phyloP scores from a whole-genome alignment of 1,140 invertebrate species.

The Adoxophyes honmai region DNA sequence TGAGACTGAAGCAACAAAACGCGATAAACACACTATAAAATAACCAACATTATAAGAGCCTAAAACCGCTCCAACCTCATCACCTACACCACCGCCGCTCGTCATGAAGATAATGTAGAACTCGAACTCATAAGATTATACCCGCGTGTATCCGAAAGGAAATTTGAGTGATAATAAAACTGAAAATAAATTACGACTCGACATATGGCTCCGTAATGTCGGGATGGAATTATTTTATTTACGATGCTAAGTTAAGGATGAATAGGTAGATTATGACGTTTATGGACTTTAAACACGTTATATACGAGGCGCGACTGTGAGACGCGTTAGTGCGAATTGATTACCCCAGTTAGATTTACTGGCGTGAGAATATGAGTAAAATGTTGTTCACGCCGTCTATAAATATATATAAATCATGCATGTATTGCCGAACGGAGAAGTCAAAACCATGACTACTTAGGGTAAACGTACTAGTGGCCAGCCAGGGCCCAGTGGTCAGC shows the following conservation, averaged over 20 bases:
- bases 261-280: constrained; percentile 14
- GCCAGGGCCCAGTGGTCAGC: no score
- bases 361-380: no score
- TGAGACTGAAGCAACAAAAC: no score
- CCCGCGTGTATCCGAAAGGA: constrained; percentile 12
- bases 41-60: no score
- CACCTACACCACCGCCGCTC: background rate
- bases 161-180: constrained; percentile 16
- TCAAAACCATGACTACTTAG: no score
- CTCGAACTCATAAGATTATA: constrained; percentile 10
- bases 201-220: background rate
- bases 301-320: background rate
- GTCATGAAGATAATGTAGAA: constrained; percentile 13
- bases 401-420: no score
- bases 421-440: no score
- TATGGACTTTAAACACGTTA: background rate
- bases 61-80: background rate
- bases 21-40: no score
- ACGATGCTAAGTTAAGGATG: background rate
- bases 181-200: background rate
- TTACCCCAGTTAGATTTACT: no score
- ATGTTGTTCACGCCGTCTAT: no score
- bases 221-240: background rate
- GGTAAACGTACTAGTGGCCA: no score
- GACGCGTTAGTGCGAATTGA: no score